These are phyloP conservation scores for Phlogophora meticulosa DNA, from an alignment of 2,888 invertebrate genomes.

Conservation along the genomic window DNA sequence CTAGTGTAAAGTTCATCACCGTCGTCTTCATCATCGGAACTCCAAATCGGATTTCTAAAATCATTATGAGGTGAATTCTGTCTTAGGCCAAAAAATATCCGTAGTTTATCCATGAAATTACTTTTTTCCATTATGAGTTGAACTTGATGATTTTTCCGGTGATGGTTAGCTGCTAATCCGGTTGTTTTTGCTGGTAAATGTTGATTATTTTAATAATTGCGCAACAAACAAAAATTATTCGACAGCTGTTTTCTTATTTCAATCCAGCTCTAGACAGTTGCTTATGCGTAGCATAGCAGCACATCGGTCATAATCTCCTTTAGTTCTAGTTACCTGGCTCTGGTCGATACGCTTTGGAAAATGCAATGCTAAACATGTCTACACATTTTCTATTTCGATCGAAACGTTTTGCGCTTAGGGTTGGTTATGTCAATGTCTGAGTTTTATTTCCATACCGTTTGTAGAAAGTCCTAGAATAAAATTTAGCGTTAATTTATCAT, in stretches of 20 bases:
- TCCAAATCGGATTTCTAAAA: constrained; percentile 89
- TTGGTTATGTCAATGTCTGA: constrained; percentile 24
- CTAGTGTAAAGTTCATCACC: constrained; percentile 85
- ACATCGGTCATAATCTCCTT: constrained; percentile 1
- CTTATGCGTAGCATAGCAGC: constrained; percentile 28
- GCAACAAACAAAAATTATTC: constrained; percentile 78
- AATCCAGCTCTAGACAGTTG: constrained; percentile 11
- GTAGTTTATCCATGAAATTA: constrained; percentile 81
- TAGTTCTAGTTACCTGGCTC: neutral
- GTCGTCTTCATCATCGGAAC: constrained; percentile 86
- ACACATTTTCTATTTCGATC: neutral
- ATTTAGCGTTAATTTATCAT: neutral
- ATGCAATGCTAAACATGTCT: constrained; percentile 25
- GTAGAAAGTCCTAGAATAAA: constrained; percentile 53
- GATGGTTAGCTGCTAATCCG: constrained; percentile 55
- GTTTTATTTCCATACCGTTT: neutral
- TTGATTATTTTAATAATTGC: constrained; percentile 74
- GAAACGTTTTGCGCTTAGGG: constrained; percentile 11
- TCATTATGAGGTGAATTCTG: constrained; percentile 83
- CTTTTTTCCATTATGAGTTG: constrained; percentile 70
- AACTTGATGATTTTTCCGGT: constrained; percentile 70
- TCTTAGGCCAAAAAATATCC: constrained; percentile 80
- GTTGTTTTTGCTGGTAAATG: constrained; percentile 62
- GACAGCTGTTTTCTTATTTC: constrained; percentile 58
- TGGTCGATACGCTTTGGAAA: neutral